Evolutionary conservation across 2,888 invertebrate species (phyloP).

Genomic region (Schizotus pectinicornis): DNA sequence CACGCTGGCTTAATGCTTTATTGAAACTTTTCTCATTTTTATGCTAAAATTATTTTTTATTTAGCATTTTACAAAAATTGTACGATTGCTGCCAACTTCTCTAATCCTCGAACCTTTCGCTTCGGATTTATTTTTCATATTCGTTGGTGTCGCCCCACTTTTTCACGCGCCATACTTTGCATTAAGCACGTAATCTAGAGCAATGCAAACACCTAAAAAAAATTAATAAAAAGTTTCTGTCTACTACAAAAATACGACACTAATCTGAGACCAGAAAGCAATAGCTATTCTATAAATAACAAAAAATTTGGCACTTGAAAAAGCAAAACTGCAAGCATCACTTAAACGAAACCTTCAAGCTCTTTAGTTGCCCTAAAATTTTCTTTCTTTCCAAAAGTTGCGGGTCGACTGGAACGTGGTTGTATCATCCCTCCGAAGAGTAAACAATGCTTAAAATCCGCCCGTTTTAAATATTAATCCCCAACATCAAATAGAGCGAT

Average conservation of each 20-base stretch:
- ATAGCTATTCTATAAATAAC: too few species aligned
- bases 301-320: too few species aligned
- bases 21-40: slow-evolving; percentile 37
- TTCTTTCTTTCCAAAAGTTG: too few species aligned
- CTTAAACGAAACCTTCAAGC: too few species aligned
- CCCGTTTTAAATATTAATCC: too few species aligned
- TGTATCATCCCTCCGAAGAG: slow-evolving; percentile 1
- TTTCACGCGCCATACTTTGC: not conserved
- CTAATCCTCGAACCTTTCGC: slow-evolving; percentile 12
- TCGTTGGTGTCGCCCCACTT: not conserved
- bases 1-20: slow-evolving; percentile 23
- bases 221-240: too few species aligned
- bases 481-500: too few species aligned
- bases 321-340: too few species aligned
- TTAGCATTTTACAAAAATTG: slow-evolving; percentile 14
- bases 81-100: slow-evolving; percentile 11
- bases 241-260: too few species aligned
- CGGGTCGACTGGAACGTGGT: too few species aligned
- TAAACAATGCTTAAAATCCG: not conserved
- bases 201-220: not conserved
- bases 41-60: slow-evolving; percentile 32
- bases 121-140: slow-evolving; percentile 10
- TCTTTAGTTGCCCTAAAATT: too few species aligned
- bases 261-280: too few species aligned
- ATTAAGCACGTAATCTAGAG: not conserved